These are phyloP conservation scores for Myotis davidii DNA, from an alignment of 2,113 vertebrate species.

Conservation along the genomic window DNA sequence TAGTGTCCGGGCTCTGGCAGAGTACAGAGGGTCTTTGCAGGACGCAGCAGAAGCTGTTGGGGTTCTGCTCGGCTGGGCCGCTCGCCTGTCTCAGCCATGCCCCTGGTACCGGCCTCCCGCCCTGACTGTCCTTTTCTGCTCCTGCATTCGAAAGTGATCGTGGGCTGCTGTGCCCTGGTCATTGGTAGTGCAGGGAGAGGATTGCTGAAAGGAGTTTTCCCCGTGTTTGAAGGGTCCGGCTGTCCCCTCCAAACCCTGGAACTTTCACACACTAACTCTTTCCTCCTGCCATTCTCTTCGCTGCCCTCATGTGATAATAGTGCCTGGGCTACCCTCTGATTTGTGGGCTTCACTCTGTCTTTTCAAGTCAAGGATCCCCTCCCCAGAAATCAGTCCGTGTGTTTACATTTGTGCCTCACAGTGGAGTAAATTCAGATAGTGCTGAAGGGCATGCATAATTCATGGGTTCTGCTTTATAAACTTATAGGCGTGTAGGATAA, in stretches of 20 bases:
- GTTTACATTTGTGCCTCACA: neutral
- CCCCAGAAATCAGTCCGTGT: neutral
- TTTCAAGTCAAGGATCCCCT: neutral
- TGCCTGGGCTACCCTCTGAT: neutral
- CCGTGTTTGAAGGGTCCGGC: constrained; percentile 79
- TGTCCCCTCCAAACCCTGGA: constrained; percentile 81
- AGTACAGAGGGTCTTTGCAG: neutral
- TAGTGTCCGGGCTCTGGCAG: neutral
- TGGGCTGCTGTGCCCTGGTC: constrained; percentile 84
- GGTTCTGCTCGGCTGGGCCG: neutral
- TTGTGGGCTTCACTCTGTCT: neutral
- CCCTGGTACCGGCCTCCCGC: neutral
- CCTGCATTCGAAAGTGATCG: constrained; percentile 81
- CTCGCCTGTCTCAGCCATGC: neutral
- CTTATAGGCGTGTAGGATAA: neutral
- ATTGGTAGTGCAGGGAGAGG: constrained; percentile 88
- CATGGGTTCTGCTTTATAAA: neutral
- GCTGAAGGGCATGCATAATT: neutral
- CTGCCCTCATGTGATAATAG: rapidly evolving
- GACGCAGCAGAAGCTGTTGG: neutral
- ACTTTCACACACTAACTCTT: constrained; percentile 73
- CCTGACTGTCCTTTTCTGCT: neutral
- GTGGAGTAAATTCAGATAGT: neutral
- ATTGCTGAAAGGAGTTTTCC: constrained; percentile 79
- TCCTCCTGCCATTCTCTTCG: neutral